A percentile compares a stretch with the other conserved stretches of the same genome.
These are phyloP conservation scores for Drosophila trapezifrons DNA, from an alignment of 1,140 invertebrate genomes.

Conservation along the genomic window DNA sequence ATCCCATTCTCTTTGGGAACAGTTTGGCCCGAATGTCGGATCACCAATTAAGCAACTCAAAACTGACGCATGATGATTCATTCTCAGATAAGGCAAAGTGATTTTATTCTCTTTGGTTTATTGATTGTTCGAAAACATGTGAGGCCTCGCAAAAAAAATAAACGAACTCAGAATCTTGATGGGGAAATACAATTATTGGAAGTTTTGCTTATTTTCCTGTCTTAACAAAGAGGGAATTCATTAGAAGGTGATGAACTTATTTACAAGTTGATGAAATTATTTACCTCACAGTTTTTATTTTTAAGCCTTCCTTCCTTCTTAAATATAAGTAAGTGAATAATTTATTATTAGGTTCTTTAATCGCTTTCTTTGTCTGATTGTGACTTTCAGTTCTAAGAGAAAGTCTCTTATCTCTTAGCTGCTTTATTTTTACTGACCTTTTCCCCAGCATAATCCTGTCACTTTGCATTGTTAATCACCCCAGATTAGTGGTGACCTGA, in stretches of 20 bases:
- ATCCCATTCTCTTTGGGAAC: conserved; percentile 24
- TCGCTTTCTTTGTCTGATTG: too few species aligned
- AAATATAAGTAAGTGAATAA: too few species aligned
- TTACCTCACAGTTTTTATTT: too few species aligned
- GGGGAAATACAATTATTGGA: conserved; percentile 8
- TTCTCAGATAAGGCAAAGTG: conserved; percentile 22
- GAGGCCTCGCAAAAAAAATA: not conserved
- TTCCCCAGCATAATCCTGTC: not conserved
- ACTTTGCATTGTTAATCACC: not conserved
- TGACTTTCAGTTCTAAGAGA: too few species aligned
- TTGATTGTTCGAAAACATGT: conserved; percentile 4
- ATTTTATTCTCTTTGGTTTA: conserved; percentile 17
- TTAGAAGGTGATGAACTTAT: not conserved
- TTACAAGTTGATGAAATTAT: too few species aligned
- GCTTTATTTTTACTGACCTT: not conserved
- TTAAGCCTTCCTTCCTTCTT: too few species aligned
- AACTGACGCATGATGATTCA: conserved; percentile 44
- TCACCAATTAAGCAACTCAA: conserved; percentile 37
- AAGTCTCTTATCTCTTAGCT: not conserved
- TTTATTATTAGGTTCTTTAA: too few species aligned
- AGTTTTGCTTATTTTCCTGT: not conserved
- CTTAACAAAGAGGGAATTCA: conserved; percentile 4
- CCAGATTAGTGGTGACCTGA: conserved; percentile 12
- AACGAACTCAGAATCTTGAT: not conserved
- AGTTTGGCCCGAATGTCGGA: conserved; percentile 5